phyloP scores from a whole-genome alignment of 2,113 vertebrate genomes.

The Pelvicachromis taeniatus region DNA sequence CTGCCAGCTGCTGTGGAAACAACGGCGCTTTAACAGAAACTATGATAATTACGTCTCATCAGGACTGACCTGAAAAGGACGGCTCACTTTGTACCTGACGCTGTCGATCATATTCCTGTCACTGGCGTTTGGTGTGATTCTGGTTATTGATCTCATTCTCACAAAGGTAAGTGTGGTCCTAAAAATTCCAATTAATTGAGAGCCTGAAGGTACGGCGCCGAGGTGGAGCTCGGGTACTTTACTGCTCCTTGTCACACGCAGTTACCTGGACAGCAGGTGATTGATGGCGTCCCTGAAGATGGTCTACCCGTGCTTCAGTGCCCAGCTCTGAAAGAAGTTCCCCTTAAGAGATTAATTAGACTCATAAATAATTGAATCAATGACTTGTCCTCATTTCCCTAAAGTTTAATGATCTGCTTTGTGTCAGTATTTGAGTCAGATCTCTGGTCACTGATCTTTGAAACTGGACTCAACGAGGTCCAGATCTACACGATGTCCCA shows the following conservation, averaged over 20 bases:
- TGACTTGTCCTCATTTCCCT: conserved; percentile 61
- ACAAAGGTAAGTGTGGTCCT: conserved; percentile 8
- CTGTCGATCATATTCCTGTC: neutral
- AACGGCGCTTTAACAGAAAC: neutral
- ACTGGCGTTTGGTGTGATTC: neutral
- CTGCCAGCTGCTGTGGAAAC: conserved; percentile 17
- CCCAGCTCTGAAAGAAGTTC: conserved; percentile 34
- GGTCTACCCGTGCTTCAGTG: conserved; percentile 32
- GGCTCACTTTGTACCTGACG: neutral
- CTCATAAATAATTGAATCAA: conserved; percentile 73
- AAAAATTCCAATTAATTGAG: conserved; percentile 43
- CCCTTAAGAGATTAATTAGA: conserved; percentile 68
- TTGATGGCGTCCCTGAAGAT: conserved; percentile 52
- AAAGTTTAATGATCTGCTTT: conserved; percentile 69
- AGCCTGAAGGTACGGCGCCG: conserved; percentile 5
- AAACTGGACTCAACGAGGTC: conserved; percentile 45
- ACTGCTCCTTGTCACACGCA: conserved; percentile 46
- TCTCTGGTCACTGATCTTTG: conserved; percentile 60
- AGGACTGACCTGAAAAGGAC: neutral
- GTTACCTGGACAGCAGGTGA: conserved; percentile 43
- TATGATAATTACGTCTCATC: neutral
- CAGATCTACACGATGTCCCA: conserved; percentile 24
- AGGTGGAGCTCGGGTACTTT: conserved; percentile 54
- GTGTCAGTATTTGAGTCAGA: conserved; percentile 69
- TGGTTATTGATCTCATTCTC: conserved; percentile 18